Evolutionary conservation across 2,797 vertebrate genomes (phyloP).

Genomic region (Thripadectes ignobilis): DNA sequence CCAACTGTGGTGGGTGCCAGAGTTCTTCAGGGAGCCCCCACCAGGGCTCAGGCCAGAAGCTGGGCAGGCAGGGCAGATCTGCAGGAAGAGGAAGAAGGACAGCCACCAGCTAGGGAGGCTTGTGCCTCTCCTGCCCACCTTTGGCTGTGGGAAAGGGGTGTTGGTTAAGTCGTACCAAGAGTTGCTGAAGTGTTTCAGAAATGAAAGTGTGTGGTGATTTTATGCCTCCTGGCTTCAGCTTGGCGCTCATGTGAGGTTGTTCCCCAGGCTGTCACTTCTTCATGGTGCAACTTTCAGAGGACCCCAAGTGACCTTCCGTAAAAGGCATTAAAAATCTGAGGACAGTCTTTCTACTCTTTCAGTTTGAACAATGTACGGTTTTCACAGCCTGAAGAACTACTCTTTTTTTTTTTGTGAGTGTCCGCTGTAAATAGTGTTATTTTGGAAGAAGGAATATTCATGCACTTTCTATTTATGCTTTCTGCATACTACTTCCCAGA

Average conservation of each 20-base stretch:
- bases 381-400: background rate
- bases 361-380: background rate
- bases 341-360: fast-evolving
- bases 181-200: background rate
- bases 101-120: background rate
- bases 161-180: background rate
- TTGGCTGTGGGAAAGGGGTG: fast-evolving
- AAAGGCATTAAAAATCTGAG: background rate
- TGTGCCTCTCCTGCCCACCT: background rate
- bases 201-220: background rate
- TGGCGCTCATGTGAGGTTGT: fast-evolving
- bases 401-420: background rate
- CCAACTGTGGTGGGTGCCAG: background rate
- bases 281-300: background rate
- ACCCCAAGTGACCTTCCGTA: background rate
- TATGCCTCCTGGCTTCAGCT: background rate
- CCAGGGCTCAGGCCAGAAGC: background rate
- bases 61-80: background rate
- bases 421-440: background rate
- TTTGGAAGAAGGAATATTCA: background rate
- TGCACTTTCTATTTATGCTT: conserved; percentile 17
- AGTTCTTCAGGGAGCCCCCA: background rate
- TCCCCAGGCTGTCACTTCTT: background rate
- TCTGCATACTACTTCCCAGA: conserved; percentile 16
- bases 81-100: background rate